Conservation (phyloP, 2,797 vertebrate species). For the Gallinago solitaria region DNA sequence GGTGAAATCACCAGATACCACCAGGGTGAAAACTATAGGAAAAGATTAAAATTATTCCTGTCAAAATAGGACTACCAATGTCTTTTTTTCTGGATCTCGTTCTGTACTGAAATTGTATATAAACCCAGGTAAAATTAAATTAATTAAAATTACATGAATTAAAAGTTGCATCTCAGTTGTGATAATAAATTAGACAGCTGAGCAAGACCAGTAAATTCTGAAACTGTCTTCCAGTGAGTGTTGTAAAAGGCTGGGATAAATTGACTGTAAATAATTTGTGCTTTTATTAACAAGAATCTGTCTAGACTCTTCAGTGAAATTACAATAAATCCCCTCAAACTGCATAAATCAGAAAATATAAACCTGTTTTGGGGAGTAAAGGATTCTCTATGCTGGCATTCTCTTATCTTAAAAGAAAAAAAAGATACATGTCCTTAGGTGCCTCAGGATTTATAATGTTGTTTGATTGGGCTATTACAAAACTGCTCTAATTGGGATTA, state of each 20-base stretch:
- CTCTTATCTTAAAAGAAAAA: neutral
- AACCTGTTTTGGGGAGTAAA: neutral
- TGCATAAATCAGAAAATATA: neutral
- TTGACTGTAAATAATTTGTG: neutral
- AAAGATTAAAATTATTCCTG: neutral
- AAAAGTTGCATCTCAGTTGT: neutral
- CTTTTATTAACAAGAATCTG: neutral
- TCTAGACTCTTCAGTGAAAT: neutral
- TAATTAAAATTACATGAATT: neutral
- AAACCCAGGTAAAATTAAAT: neutral
- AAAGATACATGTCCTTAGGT: neutral
- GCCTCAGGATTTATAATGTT: neutral
- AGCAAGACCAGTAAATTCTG: neutral
- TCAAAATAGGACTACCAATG: neutral
- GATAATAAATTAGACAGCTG: neutral
- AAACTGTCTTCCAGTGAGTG: neutral
- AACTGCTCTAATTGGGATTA: constrained; percentile 54
- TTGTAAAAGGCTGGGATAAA: neutral
- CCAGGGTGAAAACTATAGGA: neutral
- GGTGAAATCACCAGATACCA: neutral
- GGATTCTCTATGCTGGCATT: neutral
- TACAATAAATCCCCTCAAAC: neutral
- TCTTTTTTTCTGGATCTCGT: neutral
- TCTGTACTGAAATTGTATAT: neutral
- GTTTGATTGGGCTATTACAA: constrained; percentile 1